Evolutionary conservation across 2,888 invertebrate species (phyloP), one percentile per base, ranked within the genome.

Genomic region (Leptinotarsa rubiginosa): DNA sequence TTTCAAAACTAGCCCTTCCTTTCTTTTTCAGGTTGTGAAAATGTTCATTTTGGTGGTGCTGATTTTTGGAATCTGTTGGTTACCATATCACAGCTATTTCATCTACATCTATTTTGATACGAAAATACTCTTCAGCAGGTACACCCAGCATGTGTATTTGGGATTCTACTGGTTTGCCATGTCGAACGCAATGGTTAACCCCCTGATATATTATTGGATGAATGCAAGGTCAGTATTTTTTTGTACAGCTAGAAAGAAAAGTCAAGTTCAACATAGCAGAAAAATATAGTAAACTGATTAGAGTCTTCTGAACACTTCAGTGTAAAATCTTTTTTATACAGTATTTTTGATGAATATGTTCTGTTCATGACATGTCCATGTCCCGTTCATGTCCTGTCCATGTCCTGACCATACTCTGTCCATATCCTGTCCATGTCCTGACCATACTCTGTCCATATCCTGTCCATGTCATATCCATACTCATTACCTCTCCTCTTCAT

Each of bases 171-270:
- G 95, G 94, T 90, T 97, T 74, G 97, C 97, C 3, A 97, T 97
- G 97, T 95, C 96, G 15, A 96, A 96, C 84, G 94, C 96, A 1
- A 96, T 96, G 95, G 96, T 96, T 73, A 97, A 97, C 88, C 96
- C 96, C 0, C 92, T 97, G 73, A 95, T 97, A 68, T 97, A 97
- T 87, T 96, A 96, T 85, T 96, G 96, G 94, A 96, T 97, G 96
- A 97, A 96, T 87, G 93, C 94, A 81, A 92, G 94, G 94, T 94
- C 88, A 90, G 89, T 87, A 64, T 50, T 71, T 62, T 47, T 41
- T 50, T 15, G 16, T 50, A n/a, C 7, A 50, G 31, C 31, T 31
- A 31, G 1, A 31, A 7, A 7, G 3, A 31, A 5, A 31, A 31
- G 7, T 0, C 31, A 5, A 31, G 1, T 31, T 41, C 0, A 10